Base-by-base conservation (phyloP, 2,797 vertebrate genomes). In the Coracias cyanogaster region DNA sequence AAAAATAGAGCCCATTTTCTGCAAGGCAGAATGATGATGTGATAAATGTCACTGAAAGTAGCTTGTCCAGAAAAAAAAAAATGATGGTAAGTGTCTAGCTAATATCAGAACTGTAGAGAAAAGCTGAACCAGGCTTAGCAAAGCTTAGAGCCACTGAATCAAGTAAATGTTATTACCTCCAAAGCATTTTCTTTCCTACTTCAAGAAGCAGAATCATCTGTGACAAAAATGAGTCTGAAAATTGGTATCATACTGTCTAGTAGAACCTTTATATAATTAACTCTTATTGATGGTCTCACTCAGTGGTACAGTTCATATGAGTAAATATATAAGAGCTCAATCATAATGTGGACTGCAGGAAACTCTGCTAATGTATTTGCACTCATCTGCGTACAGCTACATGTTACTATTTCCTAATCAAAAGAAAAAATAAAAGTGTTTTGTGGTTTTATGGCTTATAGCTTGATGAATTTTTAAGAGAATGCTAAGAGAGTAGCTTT, bases 291-390 rank as follows among this genome's bases (percentile, higher is more conserved):
- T 62, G 62, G 33, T 88, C 55, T 85, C 71, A 79, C 62, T 76
- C 62, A 77, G 33, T 66, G 55, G 16, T 54, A 35, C 31, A 51
- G 46, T 66, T 94, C 19, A 12, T 84, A 33, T 12, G 31, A 60
- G 45, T 62, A 92, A 90, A 82, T 87, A 60, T 28, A 12, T 72
- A 58, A 83, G 74, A 92, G 35, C 58, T 93, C 77, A 72, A 3
- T 55, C 43, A 10, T 66, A 31, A 77, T 45, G 62, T 58, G 29
- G 78, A 69, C 46, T 94, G 49, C 49, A 76, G 86, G 66, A 84
- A 62, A n/a, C 67, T 92, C 41, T 89, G 45, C 33, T 94, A 65
- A 95, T 82, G 83, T 73, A 20, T 89, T 92, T 89, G 58, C 62
- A 77, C 78, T 91, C 64, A 64, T 51, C 60, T 85, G 43, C 91